A percentile compares a stretch with the other conserved stretches of the same genome.
These are phyloP conservation scores for Delichon dasypus DNA, from an alignment of 2,797 vertebrate genomes.

Conservation along the genomic window DNA sequence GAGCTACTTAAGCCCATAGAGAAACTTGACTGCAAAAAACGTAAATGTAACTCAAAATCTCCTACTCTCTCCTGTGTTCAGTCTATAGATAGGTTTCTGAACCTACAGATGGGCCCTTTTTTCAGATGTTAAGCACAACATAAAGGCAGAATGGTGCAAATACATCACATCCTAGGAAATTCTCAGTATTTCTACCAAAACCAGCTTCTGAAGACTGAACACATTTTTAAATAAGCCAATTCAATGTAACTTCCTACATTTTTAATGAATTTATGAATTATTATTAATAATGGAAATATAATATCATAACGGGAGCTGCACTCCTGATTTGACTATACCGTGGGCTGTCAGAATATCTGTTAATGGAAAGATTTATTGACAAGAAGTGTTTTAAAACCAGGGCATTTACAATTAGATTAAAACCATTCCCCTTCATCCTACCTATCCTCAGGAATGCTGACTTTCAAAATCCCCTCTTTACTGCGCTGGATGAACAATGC, in stretches of 20 bases:
- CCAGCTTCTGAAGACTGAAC: not conserved
- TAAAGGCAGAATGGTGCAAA: not conserved
- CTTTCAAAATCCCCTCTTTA: slow-evolving; percentile 28
- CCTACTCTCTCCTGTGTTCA: not conserved
- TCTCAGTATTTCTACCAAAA: not conserved
- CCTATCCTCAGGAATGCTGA: slow-evolving; percentile 33
- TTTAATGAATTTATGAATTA: not conserved
- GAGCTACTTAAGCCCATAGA: not conserved
- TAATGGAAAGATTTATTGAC: slow-evolving; percentile 47
- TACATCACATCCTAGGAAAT: not conserved
- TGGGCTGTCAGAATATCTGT: slow-evolving; percentile 2
- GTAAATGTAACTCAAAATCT: not conserved
- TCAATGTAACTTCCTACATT: not conserved
- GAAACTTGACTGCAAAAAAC: not conserved
- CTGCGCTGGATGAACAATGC: not conserved
- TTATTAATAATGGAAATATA: not conserved
- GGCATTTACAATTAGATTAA: slow-evolving; percentile 63
- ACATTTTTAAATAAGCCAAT: not conserved
- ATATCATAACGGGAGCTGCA: not conserved
- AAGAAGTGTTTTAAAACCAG: slow-evolving; percentile 43
- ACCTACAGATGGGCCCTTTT: not conserved
- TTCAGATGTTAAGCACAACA: not conserved
- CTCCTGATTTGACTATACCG: not conserved
- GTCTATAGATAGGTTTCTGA: not conserved
- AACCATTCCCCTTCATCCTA: slow-evolving; percentile 63